These are phyloP conservation scores for Pyrrhosoma nymphula DNA, from an alignment of 2,888 invertebrate species.

Conservation along the genomic window DNA sequence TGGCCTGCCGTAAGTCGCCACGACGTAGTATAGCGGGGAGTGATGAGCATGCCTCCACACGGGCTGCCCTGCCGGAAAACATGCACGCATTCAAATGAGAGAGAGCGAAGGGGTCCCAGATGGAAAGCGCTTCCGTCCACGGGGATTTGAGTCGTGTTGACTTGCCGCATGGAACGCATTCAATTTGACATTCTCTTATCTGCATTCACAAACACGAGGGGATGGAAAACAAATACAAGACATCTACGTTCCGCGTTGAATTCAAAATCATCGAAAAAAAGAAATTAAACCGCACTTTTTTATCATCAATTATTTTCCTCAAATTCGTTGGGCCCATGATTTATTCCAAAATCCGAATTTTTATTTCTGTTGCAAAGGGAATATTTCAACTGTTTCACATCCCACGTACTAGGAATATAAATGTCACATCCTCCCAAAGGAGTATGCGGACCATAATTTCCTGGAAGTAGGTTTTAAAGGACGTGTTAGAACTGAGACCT, in stretches of 20 bases:
- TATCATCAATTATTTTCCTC: neutral
- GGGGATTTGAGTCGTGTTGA: neutral
- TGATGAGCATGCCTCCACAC: neutral
- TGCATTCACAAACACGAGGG: neutral
- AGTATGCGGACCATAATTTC: too few relatives aligned
- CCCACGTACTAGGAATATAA: too few relatives aligned
- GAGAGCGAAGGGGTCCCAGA: neutral
- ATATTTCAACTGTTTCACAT: neutral
- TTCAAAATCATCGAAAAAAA: neutral
- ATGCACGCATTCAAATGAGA: constrained; percentile 16
- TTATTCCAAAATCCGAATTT: neutral
- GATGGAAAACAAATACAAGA: neutral
- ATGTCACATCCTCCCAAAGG: too few relatives aligned
- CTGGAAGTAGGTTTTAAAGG: too few relatives aligned
- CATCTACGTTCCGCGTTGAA: neutral
- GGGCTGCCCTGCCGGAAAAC: neutral
- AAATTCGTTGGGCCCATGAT: neutral
- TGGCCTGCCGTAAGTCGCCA: neutral
- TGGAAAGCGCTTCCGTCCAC: neutral
- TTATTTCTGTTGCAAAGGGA: neutral
- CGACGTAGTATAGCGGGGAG: neutral
- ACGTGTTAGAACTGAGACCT: too few relatives aligned
- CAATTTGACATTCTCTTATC: constrained; percentile 32
- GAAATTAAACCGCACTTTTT: neutral
- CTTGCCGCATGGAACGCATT: neutral